phyloP scores from a whole-genome alignment of 2,888 invertebrate species.

The Epistrophe eligans region DNA sequence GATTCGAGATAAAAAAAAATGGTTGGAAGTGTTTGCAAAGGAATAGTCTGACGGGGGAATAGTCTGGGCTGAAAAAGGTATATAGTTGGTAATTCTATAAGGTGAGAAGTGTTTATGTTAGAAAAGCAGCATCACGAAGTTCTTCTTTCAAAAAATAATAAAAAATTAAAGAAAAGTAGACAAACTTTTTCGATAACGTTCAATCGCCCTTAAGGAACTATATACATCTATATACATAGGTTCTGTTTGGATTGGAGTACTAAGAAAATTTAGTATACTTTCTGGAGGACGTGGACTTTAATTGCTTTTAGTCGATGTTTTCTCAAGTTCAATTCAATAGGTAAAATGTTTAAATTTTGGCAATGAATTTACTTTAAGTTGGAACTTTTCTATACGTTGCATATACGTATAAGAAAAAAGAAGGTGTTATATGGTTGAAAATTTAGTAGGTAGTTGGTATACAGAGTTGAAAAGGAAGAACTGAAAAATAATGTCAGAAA shows the following conservation, averaged over 20 bases:
- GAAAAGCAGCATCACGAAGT: slow-evolving; percentile 59
- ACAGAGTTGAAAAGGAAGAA: background rate
- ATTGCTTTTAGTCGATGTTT: slow-evolving; percentile 68
- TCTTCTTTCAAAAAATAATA: background rate
- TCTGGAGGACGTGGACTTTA: slow-evolving; percentile 59
- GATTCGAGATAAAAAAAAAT: slow-evolving; percentile 47
- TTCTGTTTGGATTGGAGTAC: slow-evolving; percentile 33
- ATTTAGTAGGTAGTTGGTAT: background rate
- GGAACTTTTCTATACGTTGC: slow-evolving; percentile 4
- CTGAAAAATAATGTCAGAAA: background rate
- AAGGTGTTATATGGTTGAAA: slow-evolving; percentile 4
- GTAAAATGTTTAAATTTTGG: slow-evolving; percentile 39
- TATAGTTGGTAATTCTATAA: slow-evolving; percentile 45
- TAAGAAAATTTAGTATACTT: background rate
- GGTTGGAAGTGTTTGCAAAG: slow-evolving; percentile 35
- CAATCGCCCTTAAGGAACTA: slow-evolving; percentile 68
- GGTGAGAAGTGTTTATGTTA: slow-evolving; percentile 74
- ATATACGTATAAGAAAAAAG: background rate
- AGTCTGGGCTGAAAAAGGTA: background rate
- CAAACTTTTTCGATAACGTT: slow-evolving; percentile 68
- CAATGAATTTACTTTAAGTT: slow-evolving; percentile 35
- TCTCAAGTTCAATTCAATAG: slow-evolving; percentile 66
- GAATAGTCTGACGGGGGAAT: background rate
- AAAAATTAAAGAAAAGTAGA: slow-evolving; percentile 7
- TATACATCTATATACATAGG: background rate